Conservation (phyloP, 1,140 invertebrate species). For the Myzus persicae region DNA sequence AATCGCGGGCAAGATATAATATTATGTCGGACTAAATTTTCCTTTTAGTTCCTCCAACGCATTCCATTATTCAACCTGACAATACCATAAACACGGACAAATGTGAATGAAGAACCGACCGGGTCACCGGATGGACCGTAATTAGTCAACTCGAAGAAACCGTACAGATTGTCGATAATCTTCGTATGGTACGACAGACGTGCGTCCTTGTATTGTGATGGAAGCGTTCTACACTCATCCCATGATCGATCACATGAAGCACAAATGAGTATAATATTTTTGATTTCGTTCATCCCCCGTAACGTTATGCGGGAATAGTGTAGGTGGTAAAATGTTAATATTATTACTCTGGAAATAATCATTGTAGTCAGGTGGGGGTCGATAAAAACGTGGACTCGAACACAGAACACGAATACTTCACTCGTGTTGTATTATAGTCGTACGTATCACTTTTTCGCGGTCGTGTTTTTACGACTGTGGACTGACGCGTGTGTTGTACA, state of each 20-base stretch:
- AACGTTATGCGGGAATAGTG: neutral
- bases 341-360: neutral
- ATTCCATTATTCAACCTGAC: constrained; percentile 1
- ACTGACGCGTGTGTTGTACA: neutral
- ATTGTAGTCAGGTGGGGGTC: neutral
- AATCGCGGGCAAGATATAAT: neutral
- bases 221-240: neutral
- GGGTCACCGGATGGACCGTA: neutral
- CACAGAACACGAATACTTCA: neutral
- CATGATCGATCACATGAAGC: neutral
- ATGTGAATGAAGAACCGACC: neutral
- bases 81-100: constrained; percentile 36
- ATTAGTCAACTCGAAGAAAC: neutral
- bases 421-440: neutral
- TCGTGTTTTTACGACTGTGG: neutral
- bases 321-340: neutral
- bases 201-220: neutral
- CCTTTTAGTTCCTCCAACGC: neutral
- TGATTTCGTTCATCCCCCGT: neutral
- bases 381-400: neutral
- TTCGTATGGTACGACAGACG: neutral
- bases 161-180: neutral
- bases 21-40: neutral
- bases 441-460: neutral
- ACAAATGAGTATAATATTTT: neutral